Evolutionary conservation across 2,888 invertebrate genomes (phyloP), one percentile per base, ranked within the genome.

Genomic region (Caenorhabditis uteleia): DNA sequence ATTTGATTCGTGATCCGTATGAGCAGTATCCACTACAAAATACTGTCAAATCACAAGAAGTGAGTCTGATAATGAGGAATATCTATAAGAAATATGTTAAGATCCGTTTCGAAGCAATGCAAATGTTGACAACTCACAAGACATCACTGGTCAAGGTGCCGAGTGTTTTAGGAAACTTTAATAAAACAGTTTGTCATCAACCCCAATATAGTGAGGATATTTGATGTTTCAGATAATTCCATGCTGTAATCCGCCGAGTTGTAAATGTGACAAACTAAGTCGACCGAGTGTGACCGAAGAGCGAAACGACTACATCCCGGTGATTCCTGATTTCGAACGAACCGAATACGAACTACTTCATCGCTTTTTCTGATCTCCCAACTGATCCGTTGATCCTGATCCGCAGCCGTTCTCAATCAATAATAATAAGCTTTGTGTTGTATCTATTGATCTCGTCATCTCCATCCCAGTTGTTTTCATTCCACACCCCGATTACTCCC

Each of bases 1-100:
- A 87, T 51, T 74, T 87, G 45, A 81, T 80, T 18, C 69, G 73
- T 34, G 86, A 87, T 75, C 85, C 85, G 1, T 82, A 80, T 16
- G 87, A 87, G 73, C 74, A 71, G 21, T 80, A 78, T 42, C 83
- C 84, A 16, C 70, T 85, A 5, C 74, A 80, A 39, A 53, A 70
- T 26, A 33, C 45, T 6, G 66, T 74, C 25, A 56, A 53, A 18
- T 45, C 64, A 8, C 45, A 58, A 40, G 62, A 68, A 48, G 70
- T 73, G 21, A 36, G 47, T 23, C 10, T 20, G 12, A n/a, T n/a
- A n/a, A n/a, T n/a, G n/a, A n/a, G n/a, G n/a, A n/a, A n/a, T n/a
- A n/a, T n/a, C n/a, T n/a, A n/a, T n/a, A n/a, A n/a, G n/a, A n/a
- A n/a, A n/a, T n/a, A n/a, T n/a, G 31, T 67, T n/a, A 54, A 70